Conservation (phyloP, 2,888 invertebrate species). For the Flexamia atlantica region DNA sequence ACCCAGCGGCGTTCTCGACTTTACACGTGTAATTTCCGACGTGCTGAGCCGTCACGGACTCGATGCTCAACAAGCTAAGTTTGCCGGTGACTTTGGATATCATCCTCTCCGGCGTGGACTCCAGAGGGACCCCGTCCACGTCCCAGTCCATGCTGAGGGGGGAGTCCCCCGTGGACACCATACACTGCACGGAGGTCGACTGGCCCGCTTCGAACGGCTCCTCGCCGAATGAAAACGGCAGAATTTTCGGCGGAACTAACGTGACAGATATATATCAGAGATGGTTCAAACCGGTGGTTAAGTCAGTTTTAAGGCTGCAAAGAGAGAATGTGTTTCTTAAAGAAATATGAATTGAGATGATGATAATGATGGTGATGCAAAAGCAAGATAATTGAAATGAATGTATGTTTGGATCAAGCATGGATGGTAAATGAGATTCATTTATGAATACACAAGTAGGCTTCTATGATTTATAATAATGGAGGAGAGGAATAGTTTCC, state of each 20-base stretch:
- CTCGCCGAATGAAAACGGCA: constrained; percentile 74
- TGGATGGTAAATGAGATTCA: not conserved
- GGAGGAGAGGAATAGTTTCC: no score
- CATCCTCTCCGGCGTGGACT: constrained; percentile 72
- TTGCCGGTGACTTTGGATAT: constrained; percentile 70
- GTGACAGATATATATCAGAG: no score
- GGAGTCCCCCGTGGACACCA: constrained; percentile 73
- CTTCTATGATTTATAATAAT: no score
- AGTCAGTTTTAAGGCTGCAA: not conserved
- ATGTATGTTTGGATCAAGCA: not conserved
- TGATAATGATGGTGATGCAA: not conserved
- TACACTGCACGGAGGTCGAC: constrained; percentile 71
- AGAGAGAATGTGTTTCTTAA: not conserved
- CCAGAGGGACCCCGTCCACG: constrained; percentile 74
- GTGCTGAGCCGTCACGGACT: constrained; percentile 71
- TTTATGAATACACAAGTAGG: no score
- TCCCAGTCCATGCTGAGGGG: constrained; percentile 76
- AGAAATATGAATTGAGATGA: no score
- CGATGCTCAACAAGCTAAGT: constrained; percentile 70
- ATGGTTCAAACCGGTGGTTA: not conserved
- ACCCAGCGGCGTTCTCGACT: constrained; percentile 79
- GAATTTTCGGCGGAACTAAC: constrained; percentile 73
- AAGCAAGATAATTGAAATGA: not conserved
- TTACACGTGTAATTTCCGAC: constrained; percentile 74
- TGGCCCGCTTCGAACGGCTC: constrained; percentile 73